These are phyloP conservation scores for Gymnorhina tibicen DNA, from an alignment of 2,113 vertebrate genomes.

Conservation along the genomic window DNA sequence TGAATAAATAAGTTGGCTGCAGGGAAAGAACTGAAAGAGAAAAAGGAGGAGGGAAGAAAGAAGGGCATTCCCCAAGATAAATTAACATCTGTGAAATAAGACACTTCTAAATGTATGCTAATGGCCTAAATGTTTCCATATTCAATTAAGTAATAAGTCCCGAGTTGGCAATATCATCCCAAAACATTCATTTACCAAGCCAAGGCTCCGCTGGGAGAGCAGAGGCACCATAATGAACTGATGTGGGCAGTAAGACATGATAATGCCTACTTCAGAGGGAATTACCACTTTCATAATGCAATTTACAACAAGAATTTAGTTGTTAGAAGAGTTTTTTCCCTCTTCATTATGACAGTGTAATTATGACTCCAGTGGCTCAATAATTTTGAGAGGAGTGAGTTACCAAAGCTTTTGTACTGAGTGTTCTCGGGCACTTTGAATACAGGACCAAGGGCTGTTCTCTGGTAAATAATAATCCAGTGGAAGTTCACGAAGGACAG, in stretches of 20 bases:
- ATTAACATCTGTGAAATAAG: conserved; percentile 41
- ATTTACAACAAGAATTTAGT: conserved; percentile 2
- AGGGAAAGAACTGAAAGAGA: background rate
- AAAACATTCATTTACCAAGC: background rate
- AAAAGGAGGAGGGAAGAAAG: background rate
- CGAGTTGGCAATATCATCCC: background rate
- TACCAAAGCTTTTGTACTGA: conserved; percentile 11
- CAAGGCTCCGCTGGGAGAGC: background rate
- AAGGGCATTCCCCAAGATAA: conserved; percentile 44
- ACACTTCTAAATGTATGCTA: conserved; percentile 19
- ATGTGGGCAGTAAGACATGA: background rate
- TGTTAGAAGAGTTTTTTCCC: background rate
- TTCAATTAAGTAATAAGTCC: conserved; percentile 42
- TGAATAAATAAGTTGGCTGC: conserved; percentile 59
- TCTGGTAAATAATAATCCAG: background rate
- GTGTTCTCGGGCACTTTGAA: background rate
- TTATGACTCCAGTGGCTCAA: conserved; percentile 35
- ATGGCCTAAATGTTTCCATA: conserved; percentile 33
- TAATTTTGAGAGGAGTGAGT: conserved; percentile 37
- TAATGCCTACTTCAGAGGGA: background rate
- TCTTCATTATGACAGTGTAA: conserved; percentile 58
- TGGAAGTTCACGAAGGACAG: background rate
- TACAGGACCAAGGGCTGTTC: background rate
- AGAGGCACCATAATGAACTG: background rate
- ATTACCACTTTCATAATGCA: background rate